Evolutionary conservation across 2,797 vertebrate species (phyloP), one percentile per base, ranked within the genome.

Genomic region (Anguilla obscura): DNA sequence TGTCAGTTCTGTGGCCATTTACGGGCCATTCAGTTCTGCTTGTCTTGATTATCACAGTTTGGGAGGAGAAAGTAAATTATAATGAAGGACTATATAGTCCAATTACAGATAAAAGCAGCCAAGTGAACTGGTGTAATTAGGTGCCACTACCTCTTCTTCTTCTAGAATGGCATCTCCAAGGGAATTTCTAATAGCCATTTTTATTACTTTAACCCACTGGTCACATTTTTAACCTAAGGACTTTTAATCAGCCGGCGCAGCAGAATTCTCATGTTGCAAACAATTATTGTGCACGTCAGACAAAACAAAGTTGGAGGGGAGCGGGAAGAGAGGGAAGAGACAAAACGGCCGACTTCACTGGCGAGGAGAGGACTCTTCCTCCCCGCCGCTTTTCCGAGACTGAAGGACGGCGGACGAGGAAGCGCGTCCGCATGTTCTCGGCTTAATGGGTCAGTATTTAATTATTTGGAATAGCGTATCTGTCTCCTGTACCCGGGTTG

Each of bases 31-130:
- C 98, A 98, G 97, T 98, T 98, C 98, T 99, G 98, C 98, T 99
- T 98, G 98, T 99, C 98, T 98, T 98, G 98, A 98, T 98, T 99
- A 98, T 98, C 98, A 97, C 96, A 97, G 97, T 98, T 98, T 97
- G 98, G 97, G 97, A 87, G 94, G 94, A 94, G 96, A 98, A 98
- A 98, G 98, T 99, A 99, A 99, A 99, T 99, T 99, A 99, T 98
- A 99, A 98, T 98, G 97, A 99, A 99, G 98, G 98, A 97, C 97
- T 99, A 98, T 98, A 97, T 98, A 97, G 98, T 98, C 98, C 98
- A 99, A 99, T 99, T 99, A 99, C 97, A 97, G 98, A 99, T 99
- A 99, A 98, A 99, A 98, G 97, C 97, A 98, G 98, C 97, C 97
- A 97, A 98, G 97, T 97, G 97, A 96, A 97, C 96, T 96, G 94